Evolutionary conservation across 2,888 invertebrate species (phyloP), one percentile per base, ranked within the genome.

Genomic region (Gonocerus acuteangulatus): DNA sequence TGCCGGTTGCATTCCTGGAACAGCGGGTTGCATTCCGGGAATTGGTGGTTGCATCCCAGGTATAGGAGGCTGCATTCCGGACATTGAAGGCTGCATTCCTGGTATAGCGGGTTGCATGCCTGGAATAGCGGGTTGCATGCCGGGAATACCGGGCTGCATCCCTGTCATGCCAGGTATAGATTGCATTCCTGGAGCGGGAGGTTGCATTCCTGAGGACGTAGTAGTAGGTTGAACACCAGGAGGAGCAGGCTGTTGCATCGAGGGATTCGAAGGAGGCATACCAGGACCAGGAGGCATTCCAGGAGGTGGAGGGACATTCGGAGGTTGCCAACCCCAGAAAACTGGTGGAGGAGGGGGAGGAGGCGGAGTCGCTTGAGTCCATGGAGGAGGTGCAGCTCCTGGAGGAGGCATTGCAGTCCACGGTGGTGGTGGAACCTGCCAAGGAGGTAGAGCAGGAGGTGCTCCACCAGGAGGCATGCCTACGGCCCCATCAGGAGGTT

Each of bases 371-470:
- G 54, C 16, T 66, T 32, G 67, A 56, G 48, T 65, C 64, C 64
- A 64, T 21, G 65, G 65, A 13, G 65, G 65, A 1, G 65, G 60
- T 1, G 51, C 60, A n/a, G 36, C 39, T 22, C 61, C 48, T n/a
- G 61, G 62, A 23, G 65, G 65, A n/a, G 62, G 51, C 23, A 52
- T 32, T 1, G 61, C 57, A 4, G 61, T 61, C 19, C 62, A 54
- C 0, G 65, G 65, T 1, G 65, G 65, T 16, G 62, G 71, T 11
- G 70, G 69, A 39, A 69, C 67, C 36, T 59, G 48, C 60, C 66
- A 54, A 34, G 66, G 78, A 58, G 79, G 78, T 65, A 79, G 78
- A 57, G 79, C 79, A 70, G 78, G 77, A 44, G 76, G 73, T 71
- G 73, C 71, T 15, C 68, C 62, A 62, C 72, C 73, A 22, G 71